phyloP scores from a whole-genome alignment of 1,140 invertebrate species.

The Apolygus lucorum region DNA sequence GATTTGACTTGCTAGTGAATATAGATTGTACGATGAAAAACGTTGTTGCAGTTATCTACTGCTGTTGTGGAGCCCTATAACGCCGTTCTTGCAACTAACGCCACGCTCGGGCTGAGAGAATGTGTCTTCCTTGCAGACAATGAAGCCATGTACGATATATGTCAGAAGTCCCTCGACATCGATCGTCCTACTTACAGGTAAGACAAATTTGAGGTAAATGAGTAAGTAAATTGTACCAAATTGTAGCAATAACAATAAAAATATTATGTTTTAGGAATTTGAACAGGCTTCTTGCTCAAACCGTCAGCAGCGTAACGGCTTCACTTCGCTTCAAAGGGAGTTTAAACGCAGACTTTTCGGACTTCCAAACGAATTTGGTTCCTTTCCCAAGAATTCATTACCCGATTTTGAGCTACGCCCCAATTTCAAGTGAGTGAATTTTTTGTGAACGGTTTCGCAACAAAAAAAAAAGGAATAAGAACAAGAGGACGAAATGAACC shows the following conservation, averaged over 20 bases:
- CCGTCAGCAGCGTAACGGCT: slow-evolving; percentile 51
- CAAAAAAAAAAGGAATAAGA: too few relatives aligned
- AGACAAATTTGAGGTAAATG: too few relatives aligned
- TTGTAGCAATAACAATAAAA: not conserved
- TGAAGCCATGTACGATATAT: slow-evolving; percentile 59
- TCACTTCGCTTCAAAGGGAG: slow-evolving; percentile 58
- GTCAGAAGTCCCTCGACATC: slow-evolving; percentile 46
- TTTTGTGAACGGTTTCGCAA: too few relatives aligned
- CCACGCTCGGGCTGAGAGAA: slow-evolving; percentile 53
- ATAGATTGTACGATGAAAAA: too few relatives aligned
- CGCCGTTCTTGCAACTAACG: slow-evolving; percentile 54
- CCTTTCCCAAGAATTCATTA: slow-evolving; percentile 44
- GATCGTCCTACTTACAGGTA: slow-evolving; percentile 48
- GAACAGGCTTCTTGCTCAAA: slow-evolving; percentile 48
- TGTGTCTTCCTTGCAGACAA: slow-evolving; percentile 58
- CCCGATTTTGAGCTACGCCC: slow-evolving; percentile 55
- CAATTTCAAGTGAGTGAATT: slow-evolving; percentile 49
- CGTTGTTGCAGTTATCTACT: slow-evolving; percentile 42
- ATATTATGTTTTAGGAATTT: slow-evolving; percentile 41
- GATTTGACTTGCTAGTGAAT: too few relatives aligned
- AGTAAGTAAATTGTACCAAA: too few relatives aligned
- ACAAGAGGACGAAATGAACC: too few relatives aligned
- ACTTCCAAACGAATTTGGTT: slow-evolving; percentile 56
- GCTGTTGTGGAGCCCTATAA: slow-evolving; percentile 57
- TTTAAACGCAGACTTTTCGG: slow-evolving; percentile 54